Conservation (phyloP, 1,140 invertebrate species). For the Pogonus chalceus region DNA sequence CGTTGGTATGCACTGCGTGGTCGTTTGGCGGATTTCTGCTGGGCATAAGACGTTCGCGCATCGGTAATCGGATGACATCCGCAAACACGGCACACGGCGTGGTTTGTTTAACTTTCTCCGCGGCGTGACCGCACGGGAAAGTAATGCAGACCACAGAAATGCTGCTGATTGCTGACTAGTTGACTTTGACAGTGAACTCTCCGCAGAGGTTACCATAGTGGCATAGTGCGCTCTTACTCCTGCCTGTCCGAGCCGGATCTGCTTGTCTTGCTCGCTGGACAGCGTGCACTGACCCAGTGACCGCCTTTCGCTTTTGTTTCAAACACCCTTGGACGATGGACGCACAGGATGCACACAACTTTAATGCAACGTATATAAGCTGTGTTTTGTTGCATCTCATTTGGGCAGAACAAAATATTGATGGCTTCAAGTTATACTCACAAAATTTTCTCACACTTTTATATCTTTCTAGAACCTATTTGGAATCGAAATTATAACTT, state of each 20-base stretch:
- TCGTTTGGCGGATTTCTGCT: not conserved
- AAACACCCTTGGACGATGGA: constrained; percentile 1
- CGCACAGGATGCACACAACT: too few species aligned
- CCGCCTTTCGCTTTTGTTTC: constrained; percentile 6
- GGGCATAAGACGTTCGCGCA: not conserved
- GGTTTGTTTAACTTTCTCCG: constrained; percentile 14
- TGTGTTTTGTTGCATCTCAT: too few species aligned
- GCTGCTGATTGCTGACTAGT: not conserved
- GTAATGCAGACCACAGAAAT: constrained; percentile 18
- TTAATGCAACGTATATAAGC: too few species aligned
- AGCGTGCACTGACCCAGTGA: not conserved
- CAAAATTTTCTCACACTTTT: too few species aligned
- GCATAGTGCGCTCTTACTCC: not conserved
- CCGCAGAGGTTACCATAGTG: not conserved
- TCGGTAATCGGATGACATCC: constrained; percentile 7
- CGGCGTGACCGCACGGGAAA: constrained; percentile 15
- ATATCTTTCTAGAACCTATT: too few species aligned
- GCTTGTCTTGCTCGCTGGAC: not conserved
- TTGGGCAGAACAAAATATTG: too few species aligned
- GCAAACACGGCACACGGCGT: constrained; percentile 15
- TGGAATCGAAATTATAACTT: too few species aligned
- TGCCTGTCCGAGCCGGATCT: not conserved
- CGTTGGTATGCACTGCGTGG: not conserved
- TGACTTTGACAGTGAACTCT: constrained; percentile 2
- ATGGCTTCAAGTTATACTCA: too few species aligned